Conservation (phyloP, 2,888 invertebrate species). For the Biston stratarius region DNA sequence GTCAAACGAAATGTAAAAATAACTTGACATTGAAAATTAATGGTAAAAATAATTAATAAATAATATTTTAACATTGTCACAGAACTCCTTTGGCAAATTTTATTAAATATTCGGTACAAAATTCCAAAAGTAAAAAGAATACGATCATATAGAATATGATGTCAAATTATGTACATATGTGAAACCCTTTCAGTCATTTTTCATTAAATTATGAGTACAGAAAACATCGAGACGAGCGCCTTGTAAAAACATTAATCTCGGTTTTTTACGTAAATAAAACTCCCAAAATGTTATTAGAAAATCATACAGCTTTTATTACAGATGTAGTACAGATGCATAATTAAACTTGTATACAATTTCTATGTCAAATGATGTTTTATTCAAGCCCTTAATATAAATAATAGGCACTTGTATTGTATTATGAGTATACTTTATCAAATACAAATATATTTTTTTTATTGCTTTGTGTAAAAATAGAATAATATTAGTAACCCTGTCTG, state of each 20-base stretch:
- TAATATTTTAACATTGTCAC: too few species aligned
- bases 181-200: slow-evolving; percentile 14
- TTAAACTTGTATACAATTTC: not conserved
- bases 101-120: not conserved
- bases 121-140: not conserved
- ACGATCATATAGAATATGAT: not conserved
- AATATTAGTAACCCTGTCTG: too few species aligned
- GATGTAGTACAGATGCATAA: not conserved
- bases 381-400: not conserved
- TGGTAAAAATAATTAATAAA: too few species aligned
- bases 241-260: slow-evolving; percentile 13
- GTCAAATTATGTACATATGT: slow-evolving; percentile 1
- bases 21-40: too few species aligned
- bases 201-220: slow-evolving; percentile 6
- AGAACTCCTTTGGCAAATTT: too few species aligned
- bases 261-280: slow-evolving; percentile 4
- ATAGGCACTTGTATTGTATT: too few species aligned
- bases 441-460: too few species aligned
- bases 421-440: too few species aligned
- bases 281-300: slow-evolving; percentile 1
- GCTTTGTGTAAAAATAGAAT: too few species aligned
- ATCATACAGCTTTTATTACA: slow-evolving; percentile 9
- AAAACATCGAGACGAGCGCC: not conserved
- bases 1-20: too few species aligned
- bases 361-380: not conserved